Conservation (phyloP, 2,113 vertebrate species). For the Gnathonemus longibarbis region DNA sequence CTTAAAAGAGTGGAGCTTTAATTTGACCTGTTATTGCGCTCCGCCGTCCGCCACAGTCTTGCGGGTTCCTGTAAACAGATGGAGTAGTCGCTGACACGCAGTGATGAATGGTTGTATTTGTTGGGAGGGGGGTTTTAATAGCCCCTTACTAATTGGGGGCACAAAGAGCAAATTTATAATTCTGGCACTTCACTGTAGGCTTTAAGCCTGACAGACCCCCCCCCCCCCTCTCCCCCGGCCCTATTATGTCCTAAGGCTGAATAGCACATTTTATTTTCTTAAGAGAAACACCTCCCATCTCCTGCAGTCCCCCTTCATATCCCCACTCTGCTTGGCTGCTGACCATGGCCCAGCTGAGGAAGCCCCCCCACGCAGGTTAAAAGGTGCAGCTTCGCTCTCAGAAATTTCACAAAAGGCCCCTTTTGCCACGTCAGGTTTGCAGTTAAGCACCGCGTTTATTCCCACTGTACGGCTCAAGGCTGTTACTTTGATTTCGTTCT, state of each 20-base stretch:
- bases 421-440: not conserved
- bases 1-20: constrained; percentile 73
- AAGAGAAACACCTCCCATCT: constrained; percentile 22
- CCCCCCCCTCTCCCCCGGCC: constrained; percentile 47
- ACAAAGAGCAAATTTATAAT: constrained; percentile 84
- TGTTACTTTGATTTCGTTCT: not conserved
- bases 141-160: constrained; percentile 87
- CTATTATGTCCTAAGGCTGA: constrained; percentile 53
- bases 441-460: not conserved
- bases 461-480: not conserved
- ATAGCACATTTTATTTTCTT: constrained; percentile 54
- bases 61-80: constrained; percentile 67
- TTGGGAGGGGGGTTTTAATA: constrained; percentile 86
- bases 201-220: constrained; percentile 67
- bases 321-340: not conserved
- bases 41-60: constrained; percentile 54
- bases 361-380: not conserved
- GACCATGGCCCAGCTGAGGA: not conserved
- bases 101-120: constrained; percentile 96
- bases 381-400: not conserved
- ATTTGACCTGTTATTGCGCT: constrained; percentile 82
- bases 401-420: not conserved
- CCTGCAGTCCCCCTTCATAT: constrained; percentile 30
- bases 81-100: constrained; percentile 72
- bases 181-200: constrained; percentile 78